A percentile compares a stretch with the other conserved stretches of the same genome.
phyloP scores from a whole-genome alignment of 2,888 invertebrate genomes.

The Mythimna ferrago region DNA sequence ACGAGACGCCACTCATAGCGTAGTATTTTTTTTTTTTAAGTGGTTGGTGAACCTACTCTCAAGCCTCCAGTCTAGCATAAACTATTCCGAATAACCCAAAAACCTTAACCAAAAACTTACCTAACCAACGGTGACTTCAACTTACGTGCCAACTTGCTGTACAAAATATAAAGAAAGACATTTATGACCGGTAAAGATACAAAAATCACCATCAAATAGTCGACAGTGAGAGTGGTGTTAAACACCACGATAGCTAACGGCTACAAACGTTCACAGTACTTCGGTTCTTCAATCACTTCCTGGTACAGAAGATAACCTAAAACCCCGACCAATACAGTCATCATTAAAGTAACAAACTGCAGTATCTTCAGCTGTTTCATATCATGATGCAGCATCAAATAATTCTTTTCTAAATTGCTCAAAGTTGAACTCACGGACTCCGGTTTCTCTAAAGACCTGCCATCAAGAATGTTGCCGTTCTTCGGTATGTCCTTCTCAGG shows the following conservation, averaged over 20 bases:
- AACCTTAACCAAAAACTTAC: slow-evolving; percentile 11
- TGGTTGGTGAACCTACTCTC: too few species aligned
- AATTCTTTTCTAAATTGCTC: slow-evolving; percentile 80
- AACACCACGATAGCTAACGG: slow-evolving; percentile 79
- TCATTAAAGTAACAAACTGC: slow-evolving; percentile 78
- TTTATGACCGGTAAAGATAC: slow-evolving; percentile 70
- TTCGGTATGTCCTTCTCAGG: slow-evolving; percentile 82
- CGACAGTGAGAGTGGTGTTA: slow-evolving; percentile 74
- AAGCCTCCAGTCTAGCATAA: background rate
- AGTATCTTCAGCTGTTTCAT: slow-evolving; percentile 78
- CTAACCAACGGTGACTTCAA: slow-evolving; percentile 65
- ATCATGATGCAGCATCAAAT: slow-evolving; percentile 76
- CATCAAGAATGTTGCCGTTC: slow-evolving; percentile 77
- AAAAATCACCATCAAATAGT: slow-evolving; percentile 64
- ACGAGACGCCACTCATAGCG: too few species aligned
- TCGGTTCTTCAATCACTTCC: slow-evolving; percentile 72
- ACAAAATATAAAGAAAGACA: slow-evolving; percentile 70
- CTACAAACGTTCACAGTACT: slow-evolving; percentile 84
- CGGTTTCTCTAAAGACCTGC: slow-evolving; percentile 91
- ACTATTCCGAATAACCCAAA: background rate
- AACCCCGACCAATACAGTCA: slow-evolving; percentile 77
- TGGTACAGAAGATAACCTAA: slow-evolving; percentile 80
- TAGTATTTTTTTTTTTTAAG: too few species aligned
- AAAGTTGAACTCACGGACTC: slow-evolving; percentile 94
- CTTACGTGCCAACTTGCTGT: slow-evolving; percentile 70